Conservation (phyloP, 1,140 invertebrate genomes). For the Caenorhabditis brenneri region DNA sequence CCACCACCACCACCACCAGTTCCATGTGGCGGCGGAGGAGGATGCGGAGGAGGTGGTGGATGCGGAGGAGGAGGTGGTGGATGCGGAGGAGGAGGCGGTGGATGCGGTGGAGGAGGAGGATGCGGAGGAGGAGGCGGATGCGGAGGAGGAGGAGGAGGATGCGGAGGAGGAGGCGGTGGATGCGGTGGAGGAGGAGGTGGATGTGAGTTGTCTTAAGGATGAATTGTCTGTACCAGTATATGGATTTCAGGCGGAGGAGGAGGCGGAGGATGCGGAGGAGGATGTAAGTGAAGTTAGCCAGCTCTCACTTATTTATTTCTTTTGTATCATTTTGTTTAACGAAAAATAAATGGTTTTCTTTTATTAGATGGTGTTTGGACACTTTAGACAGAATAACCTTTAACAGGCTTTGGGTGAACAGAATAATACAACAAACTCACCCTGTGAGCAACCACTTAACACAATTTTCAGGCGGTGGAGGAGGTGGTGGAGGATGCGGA, state of each 20-base stretch:
- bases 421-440: too few relatives aligned
- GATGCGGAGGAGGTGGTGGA: conserved; percentile 19
- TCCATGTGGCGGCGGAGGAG: conserved; percentile 14
- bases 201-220: neutral
- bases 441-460: neutral
- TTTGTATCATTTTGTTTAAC: neutral
- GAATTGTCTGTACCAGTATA: neutral
- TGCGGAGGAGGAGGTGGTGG: neutral
- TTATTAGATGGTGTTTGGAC: neutral
- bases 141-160: conserved; percentile 16
- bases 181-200: conserved; percentile 4
- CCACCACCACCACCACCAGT: conserved; percentile 36
- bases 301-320: conserved; percentile 5
- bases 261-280: conserved; percentile 4
- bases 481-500: conserved; percentile 22
- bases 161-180: neutral
- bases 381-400: neutral
- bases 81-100: neutral
- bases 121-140: neutral
- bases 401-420: neutral
- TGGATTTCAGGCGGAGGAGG: neutral
- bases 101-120: neutral
- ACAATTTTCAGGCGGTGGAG: conserved; percentile 9
- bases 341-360: neutral
- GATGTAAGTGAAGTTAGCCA: neutral